Percentiles rank a stretch among this genome's conserved stretches.
phyloP scores from a whole-genome alignment of 2,888 invertebrate species.

The Candidula unifasciata region DNA sequence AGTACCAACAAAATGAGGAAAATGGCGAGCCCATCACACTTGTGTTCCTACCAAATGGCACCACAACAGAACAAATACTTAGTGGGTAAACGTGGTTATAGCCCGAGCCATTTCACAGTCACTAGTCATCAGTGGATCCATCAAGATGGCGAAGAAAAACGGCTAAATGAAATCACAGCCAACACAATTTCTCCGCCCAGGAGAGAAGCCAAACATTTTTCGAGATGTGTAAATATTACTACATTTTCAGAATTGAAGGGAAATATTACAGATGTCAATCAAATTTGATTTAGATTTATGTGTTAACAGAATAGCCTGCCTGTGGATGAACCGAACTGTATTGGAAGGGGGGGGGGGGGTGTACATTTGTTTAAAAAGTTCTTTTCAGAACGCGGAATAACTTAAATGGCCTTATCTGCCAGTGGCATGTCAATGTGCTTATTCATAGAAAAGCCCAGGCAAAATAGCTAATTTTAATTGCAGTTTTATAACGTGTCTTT shows the following conservation, averaged over 20 bases:
- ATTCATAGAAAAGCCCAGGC: too few species aligned
- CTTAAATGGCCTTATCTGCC: too few species aligned
- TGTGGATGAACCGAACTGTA: background rate
- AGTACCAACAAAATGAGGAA: background rate
- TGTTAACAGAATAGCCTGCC: background rate
- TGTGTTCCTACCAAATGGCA: background rate
- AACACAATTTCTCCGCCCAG: background rate
- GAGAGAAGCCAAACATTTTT: background rate
- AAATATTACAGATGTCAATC: background rate
- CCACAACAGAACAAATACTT: background rate
- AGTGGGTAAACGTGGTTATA: background rate
- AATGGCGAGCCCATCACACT: background rate
- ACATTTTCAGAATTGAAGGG: background rate
- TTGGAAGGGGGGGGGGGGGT: too few species aligned
- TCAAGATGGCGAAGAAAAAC: background rate
- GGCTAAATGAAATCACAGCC: background rate
- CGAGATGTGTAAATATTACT: slow-evolving; percentile 5
- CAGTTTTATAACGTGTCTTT: too few species aligned
- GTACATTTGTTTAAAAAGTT: too few species aligned
- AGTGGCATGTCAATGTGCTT: too few species aligned
- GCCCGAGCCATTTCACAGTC: too few species aligned
- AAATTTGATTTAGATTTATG: too few species aligned
- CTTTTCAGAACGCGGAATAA: too few species aligned
- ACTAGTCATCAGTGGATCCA: background rate
- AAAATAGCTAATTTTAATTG: too few species aligned